Base-by-base conservation (phyloP, 2,113 vertebrate species). In the Gymnogyps californianus region DNA sequence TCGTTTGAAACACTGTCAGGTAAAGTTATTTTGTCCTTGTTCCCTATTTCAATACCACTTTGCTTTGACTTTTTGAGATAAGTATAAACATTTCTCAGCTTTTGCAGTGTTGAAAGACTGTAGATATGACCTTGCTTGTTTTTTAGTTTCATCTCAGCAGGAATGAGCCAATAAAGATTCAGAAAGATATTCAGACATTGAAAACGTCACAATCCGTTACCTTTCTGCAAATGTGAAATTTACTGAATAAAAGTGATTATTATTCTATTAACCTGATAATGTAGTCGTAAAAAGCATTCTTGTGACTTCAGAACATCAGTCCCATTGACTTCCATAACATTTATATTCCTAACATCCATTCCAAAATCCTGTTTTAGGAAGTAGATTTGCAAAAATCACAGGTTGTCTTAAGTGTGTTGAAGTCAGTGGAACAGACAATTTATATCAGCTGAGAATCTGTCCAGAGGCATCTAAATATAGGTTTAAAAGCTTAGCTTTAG, bases 151-250 rank as follows among this genome's bases (percentile, higher is more conserved):
- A 7, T 40, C 57, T 71, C 32, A 34, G 46, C 36, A 59, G 51
- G 40, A 36, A 22, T 4, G 42, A 85, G 67, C 32, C 29, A 32
- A 5, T 10, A 7, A 59, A 36, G 72, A 22, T 62, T 32, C 64
- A 34, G 40, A 16, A 21, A 34, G 26, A 13, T n/a, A 7, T 9
- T 58, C 44, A 6, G 3, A 32, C 20, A 11, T 34, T 0, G 0
- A 22, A 52, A 19, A 24, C 2, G 0, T 25, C 47, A 47, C n/a
- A 26, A 5, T 16, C 40, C 10, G 1, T 65, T 38, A 2, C 36
- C n/a, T 40, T 52, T 31, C 47, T 44, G 17, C 31, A 47, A 34
- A 51, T 10, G 8, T 19, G 54, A 32, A n/a, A n/a, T 38, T 25
- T 70, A 21, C 12, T 32, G 57, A 16, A 28, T 6, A 42, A 51